These are phyloP conservation scores for Tapera naevia DNA, from an alignment of 2,797 vertebrate species.

Conservation along the genomic window DNA sequence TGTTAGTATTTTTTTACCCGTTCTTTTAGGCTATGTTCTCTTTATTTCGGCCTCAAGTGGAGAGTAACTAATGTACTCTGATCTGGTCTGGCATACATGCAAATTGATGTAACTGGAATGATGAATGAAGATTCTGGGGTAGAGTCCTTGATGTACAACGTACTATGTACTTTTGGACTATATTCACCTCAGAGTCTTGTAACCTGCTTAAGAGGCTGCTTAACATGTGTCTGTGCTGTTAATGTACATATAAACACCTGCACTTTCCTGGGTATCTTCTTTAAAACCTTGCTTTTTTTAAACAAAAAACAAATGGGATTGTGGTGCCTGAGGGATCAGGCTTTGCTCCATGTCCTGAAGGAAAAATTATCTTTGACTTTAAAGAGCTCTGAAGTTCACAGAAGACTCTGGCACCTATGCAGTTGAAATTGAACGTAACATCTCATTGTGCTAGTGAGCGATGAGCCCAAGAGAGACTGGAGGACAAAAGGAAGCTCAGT, in stretches of 20 bases:
- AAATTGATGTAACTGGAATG: background rate
- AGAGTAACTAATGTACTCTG: background rate
- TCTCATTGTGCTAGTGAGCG: background rate
- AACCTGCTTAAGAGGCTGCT: background rate
- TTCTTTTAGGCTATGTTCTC: background rate
- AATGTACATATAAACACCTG: background rate
- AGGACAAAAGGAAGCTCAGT: background rate
- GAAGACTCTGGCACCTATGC: background rate
- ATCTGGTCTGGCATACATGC: background rate
- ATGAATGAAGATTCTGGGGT: background rate
- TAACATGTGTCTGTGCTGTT: background rate
- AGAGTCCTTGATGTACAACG: background rate
- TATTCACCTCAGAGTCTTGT: background rate
- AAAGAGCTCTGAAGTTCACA: background rate
- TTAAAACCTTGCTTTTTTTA: background rate
- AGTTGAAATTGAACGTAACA: background rate
- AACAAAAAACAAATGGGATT: background rate
- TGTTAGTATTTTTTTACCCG: background rate
- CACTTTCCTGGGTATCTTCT: background rate
- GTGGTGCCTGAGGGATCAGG: background rate
- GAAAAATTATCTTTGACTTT: background rate
- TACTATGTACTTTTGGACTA: background rate
- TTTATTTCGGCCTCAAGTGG: background rate
- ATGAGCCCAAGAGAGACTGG: background rate
- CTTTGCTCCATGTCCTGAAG: background rate